These are phyloP conservation scores for Empis livida DNA, from an alignment of 2,888 invertebrate genomes.

Conservation along the genomic window DNA sequence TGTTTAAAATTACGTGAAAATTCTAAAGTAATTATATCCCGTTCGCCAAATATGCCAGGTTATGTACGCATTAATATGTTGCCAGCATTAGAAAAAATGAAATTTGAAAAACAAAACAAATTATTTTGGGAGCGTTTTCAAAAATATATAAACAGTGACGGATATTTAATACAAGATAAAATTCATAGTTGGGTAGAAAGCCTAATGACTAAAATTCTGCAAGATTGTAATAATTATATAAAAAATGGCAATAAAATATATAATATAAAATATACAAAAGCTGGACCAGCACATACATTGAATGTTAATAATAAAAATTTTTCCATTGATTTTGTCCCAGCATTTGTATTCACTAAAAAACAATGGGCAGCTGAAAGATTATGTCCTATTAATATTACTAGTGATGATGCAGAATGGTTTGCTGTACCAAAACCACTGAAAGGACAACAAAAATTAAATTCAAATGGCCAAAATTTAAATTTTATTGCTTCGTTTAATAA, in stretches of 20 bases:
- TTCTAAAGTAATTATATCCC: constrained; percentile 7
- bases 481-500: constrained; percentile 17
- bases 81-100: constrained; percentile 2
- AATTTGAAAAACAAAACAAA: constrained; percentile 2
- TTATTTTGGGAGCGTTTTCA: constrained; percentile 6
- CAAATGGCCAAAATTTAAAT: constrained; percentile 1
- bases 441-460: not conserved
- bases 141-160: constrained; percentile 13
- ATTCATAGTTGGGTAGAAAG: constrained; percentile 20
- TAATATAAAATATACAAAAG: constrained; percentile 10
- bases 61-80: constrained; percentile 16
- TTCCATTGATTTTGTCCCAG: constrained; percentile 20
- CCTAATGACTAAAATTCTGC: constrained; percentile 9
- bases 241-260: constrained; percentile 5
- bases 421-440: constrained; percentile 17
- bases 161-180: constrained; percentile 6
- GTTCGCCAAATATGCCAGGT: constrained; percentile 11
- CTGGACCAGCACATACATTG: constrained; percentile 16
- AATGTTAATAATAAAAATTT: constrained; percentile 11
- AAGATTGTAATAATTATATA: not conserved
- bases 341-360: constrained; percentile 11
- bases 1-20: constrained; percentile 11
- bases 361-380: constrained; percentile 12
- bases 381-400: constrained; percentile 4
- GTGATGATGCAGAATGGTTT: constrained; percentile 11